Conservation (phyloP, 2,113 vertebrate genomes). For the Asarcornis scutulata region DNA sequence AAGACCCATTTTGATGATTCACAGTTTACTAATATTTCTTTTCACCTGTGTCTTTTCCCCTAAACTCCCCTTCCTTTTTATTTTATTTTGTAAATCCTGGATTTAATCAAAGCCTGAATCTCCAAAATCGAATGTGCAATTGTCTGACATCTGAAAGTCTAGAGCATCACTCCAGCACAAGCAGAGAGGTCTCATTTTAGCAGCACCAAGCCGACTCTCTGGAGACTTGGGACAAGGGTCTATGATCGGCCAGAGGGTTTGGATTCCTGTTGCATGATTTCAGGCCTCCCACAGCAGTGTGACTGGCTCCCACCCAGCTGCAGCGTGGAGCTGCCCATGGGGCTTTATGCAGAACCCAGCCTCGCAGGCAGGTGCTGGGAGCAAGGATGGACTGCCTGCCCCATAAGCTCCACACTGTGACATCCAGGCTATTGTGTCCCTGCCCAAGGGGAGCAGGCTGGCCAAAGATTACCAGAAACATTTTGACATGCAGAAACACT, state of each 20-base stretch:
- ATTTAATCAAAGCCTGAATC: neutral
- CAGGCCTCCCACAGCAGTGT: neutral
- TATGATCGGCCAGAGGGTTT: neutral
- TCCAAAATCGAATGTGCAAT: neutral
- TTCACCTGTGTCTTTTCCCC: neutral
- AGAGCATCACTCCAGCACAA: neutral
- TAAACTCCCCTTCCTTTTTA: neutral
- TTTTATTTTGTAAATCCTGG: neutral
- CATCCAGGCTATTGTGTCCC: neutral
- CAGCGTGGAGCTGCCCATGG: neutral
- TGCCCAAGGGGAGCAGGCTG: neutral
- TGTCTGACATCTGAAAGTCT: neutral
- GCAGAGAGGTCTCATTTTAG: neutral
- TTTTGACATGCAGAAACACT: neutral
- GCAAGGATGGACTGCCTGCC: neutral
- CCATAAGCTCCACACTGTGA: neutral
- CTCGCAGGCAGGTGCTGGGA: neutral
- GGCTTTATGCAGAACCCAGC: accelerated
- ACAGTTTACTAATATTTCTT: neutral
- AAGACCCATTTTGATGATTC: neutral
- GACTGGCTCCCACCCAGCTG: neutral
- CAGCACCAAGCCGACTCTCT: neutral
- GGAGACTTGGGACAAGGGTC: accelerated
- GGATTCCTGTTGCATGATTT: neutral
- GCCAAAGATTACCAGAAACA: neutral